Percentiles rank a stretch among this genome's conserved stretches.
Evolutionary conservation across 1,140 invertebrate genomes (phyloP).

Genomic region (Camponotus floridanus): DNA sequence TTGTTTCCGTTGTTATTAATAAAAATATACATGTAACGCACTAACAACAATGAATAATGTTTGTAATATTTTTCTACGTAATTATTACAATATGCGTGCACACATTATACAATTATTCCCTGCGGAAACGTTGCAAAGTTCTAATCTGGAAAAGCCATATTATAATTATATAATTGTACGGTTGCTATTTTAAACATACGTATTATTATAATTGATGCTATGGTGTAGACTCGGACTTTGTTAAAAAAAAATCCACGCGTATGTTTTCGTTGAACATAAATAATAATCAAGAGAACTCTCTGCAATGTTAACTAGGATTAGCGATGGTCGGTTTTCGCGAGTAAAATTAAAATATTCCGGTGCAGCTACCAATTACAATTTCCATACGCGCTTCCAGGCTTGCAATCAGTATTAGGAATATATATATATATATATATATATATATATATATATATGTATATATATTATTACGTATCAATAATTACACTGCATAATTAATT

Average conservation of each 20-base stretch:
- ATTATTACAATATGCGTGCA: constrained; percentile 36
- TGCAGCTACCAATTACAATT: constrained; percentile 44
- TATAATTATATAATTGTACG: constrained; percentile 28
- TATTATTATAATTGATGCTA: constrained; percentile 53
- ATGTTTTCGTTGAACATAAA: constrained; percentile 22
- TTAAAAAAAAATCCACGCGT: constrained; percentile 38
- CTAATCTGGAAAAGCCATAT: constrained; percentile 24
- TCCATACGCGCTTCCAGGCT: neutral
- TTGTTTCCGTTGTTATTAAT: neutral
- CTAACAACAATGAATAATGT: constrained; percentile 45
- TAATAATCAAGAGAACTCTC: constrained; percentile 51
- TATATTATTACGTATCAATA: constrained; percentile 24
- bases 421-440: neutral
- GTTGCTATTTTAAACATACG: constrained; percentile 42
- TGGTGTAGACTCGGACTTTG: neutral
- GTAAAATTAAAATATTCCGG: constrained; percentile 49
- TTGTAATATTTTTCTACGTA: constrained; percentile 30
- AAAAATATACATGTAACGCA: neutral
- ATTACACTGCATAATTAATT: constrained; percentile 47
- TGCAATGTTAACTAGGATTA: constrained; percentile 54
- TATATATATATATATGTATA: neutral
- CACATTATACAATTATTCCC: constrained; percentile 32
- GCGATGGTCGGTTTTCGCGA: constrained; percentile 34
- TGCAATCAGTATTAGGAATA: constrained; percentile 38
- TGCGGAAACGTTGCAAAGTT: neutral